These are phyloP conservation scores for Forbesichthys agassizii DNA, from an alignment of 2,113 vertebrate species.

Conservation along the genomic window DNA sequence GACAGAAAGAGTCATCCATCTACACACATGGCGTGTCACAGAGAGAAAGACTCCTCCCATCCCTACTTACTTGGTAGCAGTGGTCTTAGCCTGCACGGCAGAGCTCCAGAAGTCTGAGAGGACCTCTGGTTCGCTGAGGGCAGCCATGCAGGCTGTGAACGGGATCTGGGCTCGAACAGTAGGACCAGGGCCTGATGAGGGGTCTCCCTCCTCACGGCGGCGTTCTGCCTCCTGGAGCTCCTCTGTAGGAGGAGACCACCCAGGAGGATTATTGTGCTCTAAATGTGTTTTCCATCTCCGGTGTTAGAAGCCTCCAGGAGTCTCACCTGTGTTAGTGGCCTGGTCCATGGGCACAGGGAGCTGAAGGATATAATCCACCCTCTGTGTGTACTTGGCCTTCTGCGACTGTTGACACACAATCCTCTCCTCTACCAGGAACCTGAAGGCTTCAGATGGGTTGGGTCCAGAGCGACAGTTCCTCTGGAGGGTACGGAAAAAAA, in stretches of 20 bases:
- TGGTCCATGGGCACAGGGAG: slow-evolving; percentile 96
- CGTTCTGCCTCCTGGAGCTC: slow-evolving; percentile 93
- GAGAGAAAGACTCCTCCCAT: background rate
- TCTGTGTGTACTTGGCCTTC: slow-evolving; percentile 97
- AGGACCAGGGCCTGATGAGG: slow-evolving; percentile 81
- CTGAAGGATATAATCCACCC: slow-evolving; percentile 97
- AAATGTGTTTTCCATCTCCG: too few relatives aligned
- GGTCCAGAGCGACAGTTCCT: slow-evolving; percentile 94
- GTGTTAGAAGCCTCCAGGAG: background rate
- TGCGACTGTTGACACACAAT: slow-evolving; percentile 96
- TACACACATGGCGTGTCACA: background rate
- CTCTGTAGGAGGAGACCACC: slow-evolving; percentile 73
- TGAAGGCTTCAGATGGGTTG: slow-evolving; percentile 96
- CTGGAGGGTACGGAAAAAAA: slow-evolving; percentile 62
- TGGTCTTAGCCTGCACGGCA: slow-evolving; percentile 94
- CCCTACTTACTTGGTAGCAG: slow-evolving; percentile 90
- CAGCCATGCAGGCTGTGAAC: slow-evolving; percentile 92
- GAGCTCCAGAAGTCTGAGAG: slow-evolving; percentile 99
- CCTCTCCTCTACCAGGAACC: slow-evolving; percentile 95
- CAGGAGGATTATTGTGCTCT: too few relatives aligned
- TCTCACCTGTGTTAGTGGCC: slow-evolving; percentile 92
- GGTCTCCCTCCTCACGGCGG: slow-evolving; percentile 88
- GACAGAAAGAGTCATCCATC: slow-evolving; percentile 13
- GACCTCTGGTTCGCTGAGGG: slow-evolving; percentile 92
- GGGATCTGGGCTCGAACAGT: slow-evolving; percentile 93